Percentiles rank a stretch among this genome's conserved stretches.
Evolutionary conservation across 2,797 vertebrate genomes (phyloP).

Genomic region (Malacoctenus gilli): DNA sequence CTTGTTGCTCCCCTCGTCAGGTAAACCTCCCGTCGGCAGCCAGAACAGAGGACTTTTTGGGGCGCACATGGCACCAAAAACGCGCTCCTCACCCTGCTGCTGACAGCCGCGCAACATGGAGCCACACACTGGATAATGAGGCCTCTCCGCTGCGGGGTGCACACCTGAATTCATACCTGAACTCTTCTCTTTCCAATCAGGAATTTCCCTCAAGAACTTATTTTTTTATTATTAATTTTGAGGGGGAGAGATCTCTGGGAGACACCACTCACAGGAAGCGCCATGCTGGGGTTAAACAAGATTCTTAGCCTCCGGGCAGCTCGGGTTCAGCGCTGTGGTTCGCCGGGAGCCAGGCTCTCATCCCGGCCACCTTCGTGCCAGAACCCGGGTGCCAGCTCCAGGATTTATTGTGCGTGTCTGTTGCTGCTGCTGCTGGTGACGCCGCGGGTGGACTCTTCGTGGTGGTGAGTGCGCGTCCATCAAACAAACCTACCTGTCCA

Average conservation of each 20-base stretch:
- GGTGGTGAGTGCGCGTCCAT: conserved; percentile 87
- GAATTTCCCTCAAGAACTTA: conserved; percentile 9
- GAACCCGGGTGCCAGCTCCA: conserved; percentile 75
- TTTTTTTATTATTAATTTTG: conserved; percentile 2
- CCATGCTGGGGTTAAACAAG: conserved; percentile 84
- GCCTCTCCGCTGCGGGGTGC: conserved; percentile 36
- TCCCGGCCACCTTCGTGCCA: conserved; percentile 66
- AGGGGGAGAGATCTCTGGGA: not conserved
- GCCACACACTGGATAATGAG: conserved; percentile 57
- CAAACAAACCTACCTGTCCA: conserved; percentile 20
- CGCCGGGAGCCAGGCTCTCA: conserved; percentile 67
- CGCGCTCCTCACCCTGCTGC: conserved; percentile 49
- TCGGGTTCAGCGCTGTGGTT: conserved; percentile 67
- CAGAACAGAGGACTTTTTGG: conserved; percentile 47
- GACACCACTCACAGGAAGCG: conserved; percentile 18
- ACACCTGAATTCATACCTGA: conserved; percentile 15
- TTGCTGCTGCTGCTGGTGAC: conserved; percentile 90
- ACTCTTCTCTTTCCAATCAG: conserved; percentile 19
- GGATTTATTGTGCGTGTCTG: conserved; percentile 85
- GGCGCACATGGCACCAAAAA: conserved; percentile 70
- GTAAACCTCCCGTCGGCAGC: conserved; percentile 47
- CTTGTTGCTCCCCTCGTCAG: conserved; percentile 57
- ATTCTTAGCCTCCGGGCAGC: conserved; percentile 79
- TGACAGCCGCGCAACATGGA: conserved; percentile 64
- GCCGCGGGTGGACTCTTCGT: conserved; percentile 91